These are phyloP conservation scores for Tetraneura akinire DNA, from an alignment of 1,140 invertebrate genomes.

Conservation along the genomic window DNA sequence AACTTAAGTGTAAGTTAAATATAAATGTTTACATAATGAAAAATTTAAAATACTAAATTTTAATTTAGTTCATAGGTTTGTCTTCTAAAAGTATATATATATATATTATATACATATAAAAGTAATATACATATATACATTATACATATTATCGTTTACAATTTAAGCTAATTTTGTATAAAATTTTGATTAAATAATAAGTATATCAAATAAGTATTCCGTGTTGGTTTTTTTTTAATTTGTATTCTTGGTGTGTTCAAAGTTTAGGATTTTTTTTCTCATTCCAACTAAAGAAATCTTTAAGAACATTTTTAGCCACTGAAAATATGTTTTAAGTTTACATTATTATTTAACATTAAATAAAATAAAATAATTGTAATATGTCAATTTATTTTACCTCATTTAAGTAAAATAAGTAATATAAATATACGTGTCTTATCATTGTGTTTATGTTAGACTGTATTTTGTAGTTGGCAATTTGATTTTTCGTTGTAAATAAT, in stretches of 20 bases:
- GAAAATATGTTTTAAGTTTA: slow-evolving; percentile 49
- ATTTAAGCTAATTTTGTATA: slow-evolving; percentile 51
- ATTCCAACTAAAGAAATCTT: slow-evolving; percentile 38
- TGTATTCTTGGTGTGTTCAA: slow-evolving; percentile 41
- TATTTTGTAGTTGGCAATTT: slow-evolving; percentile 39
- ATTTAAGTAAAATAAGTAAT: slow-evolving; percentile 28
- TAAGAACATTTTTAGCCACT: slow-evolving; percentile 37
- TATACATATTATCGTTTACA: slow-evolving; percentile 40
- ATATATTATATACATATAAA: slow-evolving; percentile 23
- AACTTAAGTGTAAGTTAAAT: slow-evolving; percentile 38
- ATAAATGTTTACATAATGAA: slow-evolving; percentile 41
- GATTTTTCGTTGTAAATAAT: slow-evolving; percentile 46
- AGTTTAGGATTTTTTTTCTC: slow-evolving; percentile 45
- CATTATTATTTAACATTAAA: slow-evolving; percentile 22
- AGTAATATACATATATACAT: slow-evolving; percentile 22
- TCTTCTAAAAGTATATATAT: slow-evolving; percentile 46
- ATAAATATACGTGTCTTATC: slow-evolving; percentile 18
- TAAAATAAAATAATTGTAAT: slow-evolving; percentile 16
- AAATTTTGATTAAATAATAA: slow-evolving; percentile 51
- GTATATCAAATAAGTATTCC: slow-evolving; percentile 39
- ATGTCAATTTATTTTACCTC: slow-evolving; percentile 27
- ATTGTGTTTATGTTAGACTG: slow-evolving; percentile 30
- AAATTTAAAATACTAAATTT: slow-evolving; percentile 42
- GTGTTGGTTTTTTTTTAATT: slow-evolving; percentile 40
- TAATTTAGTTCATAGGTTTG: slow-evolving; percentile 49